Evolutionary conservation across 2,113 vertebrate species (phyloP), one percentile per base, ranked within the genome.

Genomic region (Chunga burmeisteri): DNA sequence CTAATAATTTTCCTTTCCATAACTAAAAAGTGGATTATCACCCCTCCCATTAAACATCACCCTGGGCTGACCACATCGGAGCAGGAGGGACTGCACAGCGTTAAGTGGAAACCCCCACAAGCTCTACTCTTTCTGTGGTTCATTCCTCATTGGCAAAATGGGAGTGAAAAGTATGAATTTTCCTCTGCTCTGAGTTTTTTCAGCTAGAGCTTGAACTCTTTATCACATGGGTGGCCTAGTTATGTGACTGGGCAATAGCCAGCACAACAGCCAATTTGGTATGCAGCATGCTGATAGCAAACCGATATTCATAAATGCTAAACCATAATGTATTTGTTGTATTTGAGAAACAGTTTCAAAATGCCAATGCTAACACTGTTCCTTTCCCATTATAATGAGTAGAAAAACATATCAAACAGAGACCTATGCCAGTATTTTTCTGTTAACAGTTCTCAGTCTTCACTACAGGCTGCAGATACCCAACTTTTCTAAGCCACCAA

Each of bases 271-370:
- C 34, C 5, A 1, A 36, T 22, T 18, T n/a, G 11, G 13, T 75
- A 70, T 82, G 65, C 46, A 58, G 38, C 1, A 1, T 23, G 55
- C 40, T 34, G 50, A 70, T 3, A 81, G 38, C 17, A 92, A 62
- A 38, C 42, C n/a, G 50, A 12, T 18, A 66, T 21, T 36, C 26
- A 38, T 46, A 49, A 78, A 86, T 66, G 78, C 80, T 53, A 83
- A 73, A 73, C 26, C n/a, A 23, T 49, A 66, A 70, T 1, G 0
- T 29, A 49, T 46, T 66, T 67, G 27, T 56, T 62, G 52, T 13
- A 70, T 61, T 88, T 85, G 75, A 95, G 72, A 83, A 95, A 93
- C 27, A 29, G 55, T 62, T 88, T 63, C n/a, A 78, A 81, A 93
- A 86, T 70, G 65, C 19, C 71, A 86, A 38, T 73, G 38, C 10